Percentiles rank a stretch among this genome's conserved stretches.
These are phyloP conservation scores for Steromphala cineraria DNA, from an alignment of 2,888 invertebrate species.

Conservation along the genomic window DNA sequence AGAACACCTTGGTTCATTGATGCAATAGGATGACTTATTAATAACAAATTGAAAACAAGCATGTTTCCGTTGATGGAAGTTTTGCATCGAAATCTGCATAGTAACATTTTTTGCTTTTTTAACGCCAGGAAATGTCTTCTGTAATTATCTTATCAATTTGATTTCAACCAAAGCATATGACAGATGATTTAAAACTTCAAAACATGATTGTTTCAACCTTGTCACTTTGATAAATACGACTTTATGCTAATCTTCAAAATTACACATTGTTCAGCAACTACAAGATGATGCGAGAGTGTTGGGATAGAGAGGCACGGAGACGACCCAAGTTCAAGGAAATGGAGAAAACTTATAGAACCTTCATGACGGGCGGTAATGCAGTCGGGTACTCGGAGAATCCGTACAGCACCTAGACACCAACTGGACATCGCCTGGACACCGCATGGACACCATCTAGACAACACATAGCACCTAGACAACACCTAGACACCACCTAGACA, in stretches of 20 bases:
- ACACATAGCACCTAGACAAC: neutral
- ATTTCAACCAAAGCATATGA: too few species aligned
- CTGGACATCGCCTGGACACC: too few species aligned
- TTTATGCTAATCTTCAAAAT: neutral
- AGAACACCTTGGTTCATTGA: too few species aligned
- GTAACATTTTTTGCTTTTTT: too few species aligned
- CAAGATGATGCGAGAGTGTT: slow-evolving; percentile 4
- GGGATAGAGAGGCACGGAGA: neutral
- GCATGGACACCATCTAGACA: too few species aligned
- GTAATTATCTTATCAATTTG: too few species aligned
- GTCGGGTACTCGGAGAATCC: neutral
- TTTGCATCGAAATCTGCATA: too few species aligned
- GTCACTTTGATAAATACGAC: neutral
- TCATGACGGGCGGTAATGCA: slow-evolving; percentile 3
- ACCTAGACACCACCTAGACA: neutral
- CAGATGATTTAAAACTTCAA: too few species aligned
- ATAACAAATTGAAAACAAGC: too few species aligned
- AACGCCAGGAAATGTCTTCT: too few species aligned
- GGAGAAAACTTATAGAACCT: neutral
- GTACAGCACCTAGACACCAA: neutral
- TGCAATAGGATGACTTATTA: too few species aligned
- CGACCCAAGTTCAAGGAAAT: neutral
- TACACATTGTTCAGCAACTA: slow-evolving; percentile 9
- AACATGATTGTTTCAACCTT: neutral
- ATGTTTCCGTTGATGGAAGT: too few species aligned